These are phyloP conservation scores for Congeria kusceri DNA, from an alignment of 2,888 invertebrate genomes.

Conservation along the genomic window DNA sequence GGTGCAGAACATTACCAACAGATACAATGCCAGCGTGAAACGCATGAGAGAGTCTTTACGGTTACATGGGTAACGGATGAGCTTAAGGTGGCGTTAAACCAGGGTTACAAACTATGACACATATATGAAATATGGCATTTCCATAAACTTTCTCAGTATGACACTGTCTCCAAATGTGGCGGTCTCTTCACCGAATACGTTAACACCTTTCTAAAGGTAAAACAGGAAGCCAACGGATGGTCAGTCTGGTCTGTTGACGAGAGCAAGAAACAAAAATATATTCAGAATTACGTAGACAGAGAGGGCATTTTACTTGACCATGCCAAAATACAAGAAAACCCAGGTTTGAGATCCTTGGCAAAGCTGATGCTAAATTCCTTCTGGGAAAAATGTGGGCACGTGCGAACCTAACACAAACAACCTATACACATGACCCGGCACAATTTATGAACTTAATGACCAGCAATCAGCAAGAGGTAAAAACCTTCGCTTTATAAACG, in stretches of 20 bases:
- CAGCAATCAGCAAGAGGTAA: neutral
- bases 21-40: slow-evolving; percentile 72
- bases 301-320: neutral
- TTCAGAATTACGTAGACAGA: neutral
- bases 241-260: neutral
- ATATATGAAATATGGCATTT: slow-evolving; percentile 38
- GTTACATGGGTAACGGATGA: slow-evolving; percentile 82
- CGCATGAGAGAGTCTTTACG: slow-evolving; percentile 65
- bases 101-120: slow-evolving; percentile 14
- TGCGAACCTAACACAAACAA: neutral
- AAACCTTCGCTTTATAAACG: slow-evolving; percentile 1
- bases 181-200: slow-evolving; percentile 20
- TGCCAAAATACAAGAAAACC: neutral
- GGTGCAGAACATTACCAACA: slow-evolving; percentile 11
- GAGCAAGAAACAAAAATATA: neutral
- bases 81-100: slow-evolving; percentile 48
- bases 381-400: neutral
- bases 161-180: neutral
- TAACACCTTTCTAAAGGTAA: slow-evolving; percentile 27
- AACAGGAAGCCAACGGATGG: slow-evolving; percentile 15
- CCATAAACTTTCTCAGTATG: slow-evolving; percentile 21
- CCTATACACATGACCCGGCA: neutral
- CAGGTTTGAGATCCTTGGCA: neutral
- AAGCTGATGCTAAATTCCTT: slow-evolving; percentile 1
- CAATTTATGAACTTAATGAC: slow-evolving; percentile 11